Conservation (phyloP, 30 jellyfish, hydroid and myxozoan genomes). For the Hydractinia symbiolongicarpus region DNA sequence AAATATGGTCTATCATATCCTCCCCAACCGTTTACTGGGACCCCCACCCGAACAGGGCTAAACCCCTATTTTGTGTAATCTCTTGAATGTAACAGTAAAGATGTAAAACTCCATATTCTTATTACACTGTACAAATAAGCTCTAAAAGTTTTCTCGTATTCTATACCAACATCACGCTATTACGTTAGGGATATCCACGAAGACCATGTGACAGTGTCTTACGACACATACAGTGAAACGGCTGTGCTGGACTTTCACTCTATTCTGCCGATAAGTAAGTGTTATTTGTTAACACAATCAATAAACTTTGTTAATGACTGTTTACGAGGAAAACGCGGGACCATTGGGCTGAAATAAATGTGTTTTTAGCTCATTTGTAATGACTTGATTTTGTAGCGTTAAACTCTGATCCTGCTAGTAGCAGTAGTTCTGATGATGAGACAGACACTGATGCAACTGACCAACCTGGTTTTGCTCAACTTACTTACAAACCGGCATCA, state of each 20-base stretch:
- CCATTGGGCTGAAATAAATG: no score
- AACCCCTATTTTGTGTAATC: no score
- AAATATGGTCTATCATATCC: no score
- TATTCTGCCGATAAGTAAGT: slow-evolving; percentile 52
- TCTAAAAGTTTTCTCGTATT: no score
- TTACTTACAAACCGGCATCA: slow-evolving; percentile 29
- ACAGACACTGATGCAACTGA: background rate
- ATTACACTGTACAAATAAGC: no score
- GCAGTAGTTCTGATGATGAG: slow-evolving; percentile 14
- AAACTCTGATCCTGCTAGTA: background rate
- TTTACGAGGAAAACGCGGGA: background rate
- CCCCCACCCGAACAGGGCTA: no score
- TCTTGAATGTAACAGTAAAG: no score
- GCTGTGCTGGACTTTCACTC: slow-evolving; percentile 40
- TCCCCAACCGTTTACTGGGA: no score
- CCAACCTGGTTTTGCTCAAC: slow-evolving; percentile 12
- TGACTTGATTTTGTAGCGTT: no score
- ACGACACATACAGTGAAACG: slow-evolving; percentile 53
- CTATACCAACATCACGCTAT: no score
- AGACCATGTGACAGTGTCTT: slow-evolving; percentile 50
- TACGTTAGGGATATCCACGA: slow-evolving; percentile 40
- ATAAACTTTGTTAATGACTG: background rate
- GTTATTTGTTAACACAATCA: background rate
- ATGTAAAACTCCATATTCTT: no score
- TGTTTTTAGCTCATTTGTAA: no score